Base-by-base conservation (phyloP, 2,113 vertebrate genomes). In the Cyanistes caeruleus region DNA sequence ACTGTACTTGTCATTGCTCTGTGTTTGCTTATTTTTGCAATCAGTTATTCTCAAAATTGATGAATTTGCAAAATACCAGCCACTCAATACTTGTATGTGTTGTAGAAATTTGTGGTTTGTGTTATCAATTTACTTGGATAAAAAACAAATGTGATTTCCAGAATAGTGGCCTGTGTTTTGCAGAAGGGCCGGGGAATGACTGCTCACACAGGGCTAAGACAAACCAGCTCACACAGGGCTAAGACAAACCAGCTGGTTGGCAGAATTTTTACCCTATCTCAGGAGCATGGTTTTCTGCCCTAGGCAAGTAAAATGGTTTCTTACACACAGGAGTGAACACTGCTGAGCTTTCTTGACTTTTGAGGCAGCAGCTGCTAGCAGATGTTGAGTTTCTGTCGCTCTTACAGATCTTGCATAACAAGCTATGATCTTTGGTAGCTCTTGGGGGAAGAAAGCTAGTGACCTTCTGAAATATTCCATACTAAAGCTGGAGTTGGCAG, bases 361-460 rank as follows among this genome's bases (percentile, higher is more conserved):
- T 60, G 44, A 86, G 58, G n/a, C 75, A 85, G 78, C 78, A 94
- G 59, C 73, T 94, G 80, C 68, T 84, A 62, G 55, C 62, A 92
- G 76, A 43, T 82, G 74, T 44, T 72, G 49, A 52, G 33, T 39
- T 79, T 75, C 52, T 84, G 23, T 89, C 62, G 35, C 60, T 56
- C 14, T 25, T 28, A n/a, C 7, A 55, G 72, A 24, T 39, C 59
- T 87, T 74, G 31, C 24, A 23, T 55, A 89, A 75, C 35, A 68
- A 44, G n/a, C 87, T 77, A 31, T 11, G 25, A 55, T 87, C 65
- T 87, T 67, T 53, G 39, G 18, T 94, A 2, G 0, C 35, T n/a
- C 81, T 35, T 18, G 15, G 13, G 18, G 2, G 2, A 4, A 9
- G n/a, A 62, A 62, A 6, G 8, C 11, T 53, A 84, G 10, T 59